Base-by-base conservation (phyloP, 1,140 invertebrate genomes). In the Cherax destructor region DNA sequence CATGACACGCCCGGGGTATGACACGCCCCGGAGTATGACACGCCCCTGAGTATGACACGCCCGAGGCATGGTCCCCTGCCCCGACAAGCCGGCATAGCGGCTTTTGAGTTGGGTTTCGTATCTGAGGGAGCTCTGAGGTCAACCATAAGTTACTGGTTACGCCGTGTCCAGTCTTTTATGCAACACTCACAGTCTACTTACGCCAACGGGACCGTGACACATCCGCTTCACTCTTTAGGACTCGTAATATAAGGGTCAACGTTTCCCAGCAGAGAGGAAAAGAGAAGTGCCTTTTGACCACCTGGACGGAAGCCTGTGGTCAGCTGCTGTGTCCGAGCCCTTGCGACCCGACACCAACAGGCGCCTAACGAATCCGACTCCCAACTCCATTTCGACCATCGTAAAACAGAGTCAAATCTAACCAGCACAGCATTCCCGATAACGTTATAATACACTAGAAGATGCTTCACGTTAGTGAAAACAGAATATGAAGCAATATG, bases 141-240 rank as follows among this genome's bases (percentile, higher is more conserved):
- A 41, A 13, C 87, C 87, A 89, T 83, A 89, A 89, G 83, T 89
- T 83, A 89, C 79, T 83, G 79, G 50, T 89, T 89, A 89, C 41
- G 47, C 65, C 79, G 10, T 56, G 79, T 89, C 79, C 80, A 89
- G 79, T 89, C 87, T 89, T 88, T 89, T 83, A 89, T 83, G 69
- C 56, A 89, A 83, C 79, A 52, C 61, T 74, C 24, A 83, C n/a
- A 49, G 49, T 50, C 49, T 52, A n/a, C 69, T 52, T 52, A 24
- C 6, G 61, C 65, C 83, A 4, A 1, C 52, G 18, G 21, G 5
- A 21, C 59, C 41, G 18, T 47, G 16, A 7, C 65, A 49, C 83
- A n/a, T n/a, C 30, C 41, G 4, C 3, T 16, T 52, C 41, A 76
- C 69, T 49, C 47, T 72, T 76, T n/a, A 4, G 83, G 49, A 50